phyloP scores from a whole-genome alignment of 1,140 invertebrate species.

The Caenorhabditis tropicalis region DNA sequence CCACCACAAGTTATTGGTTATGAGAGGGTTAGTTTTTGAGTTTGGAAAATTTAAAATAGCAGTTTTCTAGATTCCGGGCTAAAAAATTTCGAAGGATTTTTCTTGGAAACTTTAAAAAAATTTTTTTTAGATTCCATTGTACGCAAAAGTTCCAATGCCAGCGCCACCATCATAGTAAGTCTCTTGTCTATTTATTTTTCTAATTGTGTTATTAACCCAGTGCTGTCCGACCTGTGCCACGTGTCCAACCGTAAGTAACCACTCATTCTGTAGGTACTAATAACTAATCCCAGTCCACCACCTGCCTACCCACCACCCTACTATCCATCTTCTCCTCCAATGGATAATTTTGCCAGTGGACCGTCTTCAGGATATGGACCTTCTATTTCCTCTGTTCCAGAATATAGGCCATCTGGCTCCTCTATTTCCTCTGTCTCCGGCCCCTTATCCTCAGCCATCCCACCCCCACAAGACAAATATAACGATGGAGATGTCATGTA shows the following conservation, averaged over 20 bases:
- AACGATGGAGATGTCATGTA: conserved; percentile 22
- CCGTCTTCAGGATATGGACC: no score
- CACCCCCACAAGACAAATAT: conserved; percentile 18
- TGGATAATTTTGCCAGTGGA: not conserved
- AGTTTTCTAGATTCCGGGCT: no score
- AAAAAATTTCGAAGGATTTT: not conserved
- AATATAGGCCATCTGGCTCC: no score
- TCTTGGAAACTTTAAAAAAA: not conserved
- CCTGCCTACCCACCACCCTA: not conserved
- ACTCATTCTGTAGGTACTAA: not conserved
- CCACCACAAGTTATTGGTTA: conserved; percentile 29
- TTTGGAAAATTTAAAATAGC: not conserved
- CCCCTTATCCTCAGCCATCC: not conserved
- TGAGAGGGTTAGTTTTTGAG: not conserved
- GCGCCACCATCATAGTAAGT: conserved; percentile 21
- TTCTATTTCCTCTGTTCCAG: not conserved
- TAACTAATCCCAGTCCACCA: not conserved
- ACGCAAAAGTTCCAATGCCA: conserved; percentile 22
- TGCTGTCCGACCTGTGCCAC: no score
- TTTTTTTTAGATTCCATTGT: conserved; percentile 2
- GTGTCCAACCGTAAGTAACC: not conserved
- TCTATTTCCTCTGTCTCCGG: not conserved
- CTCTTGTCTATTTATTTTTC: not conserved
- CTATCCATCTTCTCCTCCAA: not conserved
- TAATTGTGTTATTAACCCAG: no score